These are phyloP conservation scores for Rhagoletis pomonella DNA, from an alignment of 1,140 invertebrate species.

Conservation along the genomic window DNA sequence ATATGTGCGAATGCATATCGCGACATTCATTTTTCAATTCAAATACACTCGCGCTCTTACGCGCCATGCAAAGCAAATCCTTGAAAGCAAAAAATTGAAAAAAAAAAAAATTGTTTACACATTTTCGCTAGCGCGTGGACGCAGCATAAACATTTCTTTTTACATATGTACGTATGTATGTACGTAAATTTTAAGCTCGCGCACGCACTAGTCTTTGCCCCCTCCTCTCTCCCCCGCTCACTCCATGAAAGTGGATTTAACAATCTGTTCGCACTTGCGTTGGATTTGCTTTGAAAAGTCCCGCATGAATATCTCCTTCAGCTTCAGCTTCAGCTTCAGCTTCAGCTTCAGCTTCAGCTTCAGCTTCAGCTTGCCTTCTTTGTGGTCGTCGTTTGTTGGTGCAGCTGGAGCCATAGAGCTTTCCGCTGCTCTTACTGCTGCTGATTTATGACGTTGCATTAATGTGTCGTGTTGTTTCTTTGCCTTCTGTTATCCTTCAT, in stretches of 20 bases:
- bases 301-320: background rate
- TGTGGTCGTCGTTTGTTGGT: background rate
- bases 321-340: no score
- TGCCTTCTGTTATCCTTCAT: background rate
- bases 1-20: background rate
- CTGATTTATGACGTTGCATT: conserved; percentile 40
- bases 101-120: conserved; percentile 11
- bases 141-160: background rate
- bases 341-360: no score
- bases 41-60: background rate
- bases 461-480: background rate
- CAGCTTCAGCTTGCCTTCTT: background rate
- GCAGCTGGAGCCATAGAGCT: background rate
- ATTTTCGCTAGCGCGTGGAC: background rate
- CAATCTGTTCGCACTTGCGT: background rate
- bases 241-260: background rate
- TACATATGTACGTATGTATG: background rate
- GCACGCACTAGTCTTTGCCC: background rate
- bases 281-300: background rate
- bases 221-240: background rate
- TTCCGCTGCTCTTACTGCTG: background rate
- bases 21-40: conserved; percentile 4
- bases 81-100: background rate
- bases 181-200: background rate
- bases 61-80: background rate